Base-by-base conservation (phyloP, 2,888 invertebrate genomes). In the Drosophila mercatorum region DNA sequence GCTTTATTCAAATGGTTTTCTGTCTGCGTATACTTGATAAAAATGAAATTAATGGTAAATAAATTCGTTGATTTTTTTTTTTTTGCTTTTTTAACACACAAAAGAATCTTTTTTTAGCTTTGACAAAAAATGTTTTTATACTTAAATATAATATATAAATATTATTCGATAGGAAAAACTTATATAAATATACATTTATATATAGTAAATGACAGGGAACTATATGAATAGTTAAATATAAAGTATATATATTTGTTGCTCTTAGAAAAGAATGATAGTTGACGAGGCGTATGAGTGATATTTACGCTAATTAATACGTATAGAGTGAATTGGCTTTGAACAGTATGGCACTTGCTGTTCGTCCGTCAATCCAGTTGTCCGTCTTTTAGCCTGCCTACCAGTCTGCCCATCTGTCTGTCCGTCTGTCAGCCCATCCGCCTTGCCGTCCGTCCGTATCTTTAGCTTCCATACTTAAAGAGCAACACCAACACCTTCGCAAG, bases 221-320 rank as follows among this genome's bases (percentile, higher is more conserved):
- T 28, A 28, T 28, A 3, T 28, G 28, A 28, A 28, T 28, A 3
- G 28, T 3, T 28, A 28, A 28, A 28, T 28, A 28, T 3, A 5
- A 34, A 34, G 7, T 34, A 10, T 14, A 49, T 1, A 49, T 1
- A n/a, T 5, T n/a, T 31, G 10, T 5, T n/a, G n/a, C 2, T 5
- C 31, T 10, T 34, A 17, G 5, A 28, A 3, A 34, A 17, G 11
- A 51, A 11, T 5, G 0, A 11, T 2, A n/a, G 3, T 3, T 12
- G 6, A 61, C 46, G 49, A 2, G 59, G 63, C 63, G 75, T 75
- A 75, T 75, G 61, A 49, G 38, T 68, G 58, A 68, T 72, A 43
- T 51, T 46, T 36, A 31, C 51, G 51, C 17, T 17, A 36, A n/a
- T 51, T 17, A 12, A 31, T 49, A 10, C 34, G 8, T 14, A 5